Evolutionary conservation across 2,888 invertebrate species (phyloP).

Genomic region (Syritta pipiens): DNA sequence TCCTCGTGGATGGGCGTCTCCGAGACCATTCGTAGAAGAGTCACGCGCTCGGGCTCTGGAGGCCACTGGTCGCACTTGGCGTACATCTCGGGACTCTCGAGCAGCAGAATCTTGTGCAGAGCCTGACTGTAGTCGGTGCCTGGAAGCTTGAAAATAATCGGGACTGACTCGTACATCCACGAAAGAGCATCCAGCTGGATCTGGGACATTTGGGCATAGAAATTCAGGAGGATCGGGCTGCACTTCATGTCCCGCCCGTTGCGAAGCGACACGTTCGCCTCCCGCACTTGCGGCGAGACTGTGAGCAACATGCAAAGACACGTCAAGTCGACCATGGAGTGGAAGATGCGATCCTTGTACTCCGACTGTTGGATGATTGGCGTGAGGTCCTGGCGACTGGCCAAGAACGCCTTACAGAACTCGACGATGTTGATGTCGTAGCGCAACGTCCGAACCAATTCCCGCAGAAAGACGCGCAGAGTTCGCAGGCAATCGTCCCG

Average conservation of each 20-base stretch:
- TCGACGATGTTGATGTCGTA: constrained; percentile 89
- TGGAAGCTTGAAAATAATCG: constrained; percentile 86
- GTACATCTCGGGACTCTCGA: constrained; percentile 89
- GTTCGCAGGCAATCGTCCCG: constrained; percentile 95
- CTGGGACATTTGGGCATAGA: constrained; percentile 80
- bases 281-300: constrained; percentile 85
- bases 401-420: constrained; percentile 89
- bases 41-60: constrained; percentile 91
- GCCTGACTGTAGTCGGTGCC: constrained; percentile 87
- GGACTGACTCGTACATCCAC: constrained; percentile 92
- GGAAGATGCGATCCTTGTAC: constrained; percentile 90
- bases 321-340: constrained; percentile 90
- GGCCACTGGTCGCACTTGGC: constrained; percentile 94
- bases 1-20: constrained; percentile 94
- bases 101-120: constrained; percentile 88
- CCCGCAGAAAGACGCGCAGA: constrained; percentile 90
- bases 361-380: constrained; percentile 83
- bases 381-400: constrained; percentile 82
- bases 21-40: constrained; percentile 88
- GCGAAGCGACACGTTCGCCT: constrained; percentile 82
- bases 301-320: constrained; percentile 92
- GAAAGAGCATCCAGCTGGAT: constrained; percentile 92
- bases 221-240: constrained; percentile 75
- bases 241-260: constrained; percentile 80
- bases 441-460: constrained; percentile 91